Percentiles rank a stretch among this genome's conserved stretches.
These are phyloP conservation scores for Conops quadrifasciatus DNA, from an alignment of 2,888 invertebrate species.

Conservation along the genomic window DNA sequence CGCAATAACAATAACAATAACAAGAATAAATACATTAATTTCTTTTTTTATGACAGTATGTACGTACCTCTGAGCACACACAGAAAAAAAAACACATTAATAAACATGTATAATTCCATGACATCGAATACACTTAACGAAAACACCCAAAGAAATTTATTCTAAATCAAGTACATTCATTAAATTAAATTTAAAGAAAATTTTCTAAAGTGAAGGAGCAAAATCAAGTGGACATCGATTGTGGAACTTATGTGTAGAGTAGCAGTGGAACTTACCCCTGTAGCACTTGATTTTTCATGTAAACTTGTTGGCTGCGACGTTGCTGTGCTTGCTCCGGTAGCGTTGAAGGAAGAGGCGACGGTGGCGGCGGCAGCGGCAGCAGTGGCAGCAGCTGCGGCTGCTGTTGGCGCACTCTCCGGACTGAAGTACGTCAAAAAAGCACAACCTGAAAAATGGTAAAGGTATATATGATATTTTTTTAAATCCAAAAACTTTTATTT, in stretches of 20 bases:
- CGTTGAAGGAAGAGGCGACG: conserved; percentile 62
- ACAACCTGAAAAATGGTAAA: conserved; percentile 78
- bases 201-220: background rate
- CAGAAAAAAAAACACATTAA: background rate
- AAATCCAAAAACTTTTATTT: too few relatives aligned
- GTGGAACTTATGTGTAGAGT: background rate
- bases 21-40: conserved; percentile 1
- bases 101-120: background rate
- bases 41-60: background rate
- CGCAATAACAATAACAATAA: too few relatives aligned
- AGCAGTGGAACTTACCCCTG: conserved; percentile 84
- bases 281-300: conserved; percentile 98
- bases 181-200: background rate
- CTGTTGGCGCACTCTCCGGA: conserved; percentile 83
- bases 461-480: conserved; percentile 8
- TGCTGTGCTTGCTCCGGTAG: conserved; percentile 83
- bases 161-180: conserved; percentile 1
- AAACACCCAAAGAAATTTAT: too few relatives aligned
- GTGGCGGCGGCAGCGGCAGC: conserved; percentile 50
- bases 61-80: background rate
- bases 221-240: conserved; percentile 7
- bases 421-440: conserved; percentile 98
- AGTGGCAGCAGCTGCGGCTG: conserved; percentile 63
- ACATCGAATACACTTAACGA: too few relatives aligned
- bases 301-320: conserved; percentile 69